Conservation (phyloP, 2,888 invertebrate species). For the Acleris holmiana region DNA sequence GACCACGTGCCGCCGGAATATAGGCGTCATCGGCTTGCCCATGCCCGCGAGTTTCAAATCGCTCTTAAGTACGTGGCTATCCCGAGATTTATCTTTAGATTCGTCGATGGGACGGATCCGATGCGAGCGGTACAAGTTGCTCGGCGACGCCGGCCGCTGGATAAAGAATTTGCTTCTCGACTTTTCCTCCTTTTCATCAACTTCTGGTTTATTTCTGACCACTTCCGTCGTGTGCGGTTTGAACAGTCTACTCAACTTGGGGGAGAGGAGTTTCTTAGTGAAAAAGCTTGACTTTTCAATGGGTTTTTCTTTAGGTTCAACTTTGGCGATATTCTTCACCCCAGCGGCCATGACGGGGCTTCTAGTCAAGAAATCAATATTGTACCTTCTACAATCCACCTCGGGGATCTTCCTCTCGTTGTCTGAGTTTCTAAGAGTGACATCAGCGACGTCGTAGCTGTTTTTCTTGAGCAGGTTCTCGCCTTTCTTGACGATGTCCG, state of each 20-base stretch:
- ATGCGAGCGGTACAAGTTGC: slow-evolving; percentile 55
- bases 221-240: slow-evolving; percentile 65
- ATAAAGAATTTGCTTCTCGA: slow-evolving; percentile 76
- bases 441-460: slow-evolving; percentile 64
- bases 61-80: slow-evolving; percentile 62
- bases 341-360: slow-evolving; percentile 58
- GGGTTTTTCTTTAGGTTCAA: slow-evolving; percentile 50
- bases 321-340: slow-evolving; percentile 60
- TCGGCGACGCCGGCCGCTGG: slow-evolving; percentile 65
- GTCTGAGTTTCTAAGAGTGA: slow-evolving; percentile 53
- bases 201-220: slow-evolving; percentile 52
- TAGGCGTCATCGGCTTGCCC: slow-evolving; percentile 80
- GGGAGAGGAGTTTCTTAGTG: slow-evolving; percentile 71
- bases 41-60: slow-evolving; percentile 71
- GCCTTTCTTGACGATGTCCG: slow-evolving; percentile 37
- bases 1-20: slow-evolving; percentile 65
- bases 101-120: slow-evolving; percentile 60
- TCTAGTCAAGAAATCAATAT: slow-evolving; percentile 60
- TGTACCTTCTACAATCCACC: slow-evolving; percentile 60
- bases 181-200: slow-evolving; percentile 61
- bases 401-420: slow-evolving; percentile 58
- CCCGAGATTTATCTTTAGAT: slow-evolving; percentile 36
- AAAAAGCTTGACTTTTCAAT: slow-evolving; percentile 67
- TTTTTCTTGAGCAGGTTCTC: slow-evolving; percentile 52
- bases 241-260: slow-evolving; percentile 73